Percentiles rank a stretch among this genome's conserved stretches.
Conservation (phyloP, 2,113 vertebrate genomes). For the Gavialis gangeticus region DNA sequence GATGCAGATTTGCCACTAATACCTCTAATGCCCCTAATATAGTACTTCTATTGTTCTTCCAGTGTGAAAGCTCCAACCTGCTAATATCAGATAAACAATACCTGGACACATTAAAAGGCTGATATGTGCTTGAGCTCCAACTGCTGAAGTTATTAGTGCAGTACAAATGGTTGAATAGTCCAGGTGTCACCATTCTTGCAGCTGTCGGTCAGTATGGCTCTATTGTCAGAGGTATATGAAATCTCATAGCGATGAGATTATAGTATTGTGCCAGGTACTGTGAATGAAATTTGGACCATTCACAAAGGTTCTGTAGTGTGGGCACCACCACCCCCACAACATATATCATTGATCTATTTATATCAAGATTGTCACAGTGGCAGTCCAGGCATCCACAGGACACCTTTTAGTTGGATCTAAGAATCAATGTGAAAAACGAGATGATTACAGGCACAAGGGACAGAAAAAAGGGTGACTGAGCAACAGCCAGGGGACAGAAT, state of each 20-base stretch:
- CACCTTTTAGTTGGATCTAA: neutral
- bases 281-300: neutral
- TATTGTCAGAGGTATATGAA: too few relatives aligned
- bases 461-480: too few relatives aligned
- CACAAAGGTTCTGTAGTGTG: neutral
- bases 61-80: slow-evolving; percentile 49
- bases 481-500: too few relatives aligned
- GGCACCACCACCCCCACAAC: too few relatives aligned
- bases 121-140: neutral
- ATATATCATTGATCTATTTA: neutral
- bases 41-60: slow-evolving; percentile 61
- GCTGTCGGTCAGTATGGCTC: neutral
- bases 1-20: slow-evolving; percentile 64
- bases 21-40: slow-evolving; percentile 69
- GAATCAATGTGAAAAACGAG: too few relatives aligned
- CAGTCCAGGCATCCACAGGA: neutral
- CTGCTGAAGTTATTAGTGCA: neutral
- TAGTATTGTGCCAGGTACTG: neutral
- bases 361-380: neutral
- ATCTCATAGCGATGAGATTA: neutral
- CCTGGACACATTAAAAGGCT: slow-evolving; percentile 33
- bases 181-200: neutral
- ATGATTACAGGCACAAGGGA: too few relatives aligned
- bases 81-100: slow-evolving; percentile 62
- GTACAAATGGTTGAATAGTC: neutral